Evolutionary conservation across 2,888 invertebrate species (phyloP).

Genomic region (Lampropteryx suffumata): DNA sequence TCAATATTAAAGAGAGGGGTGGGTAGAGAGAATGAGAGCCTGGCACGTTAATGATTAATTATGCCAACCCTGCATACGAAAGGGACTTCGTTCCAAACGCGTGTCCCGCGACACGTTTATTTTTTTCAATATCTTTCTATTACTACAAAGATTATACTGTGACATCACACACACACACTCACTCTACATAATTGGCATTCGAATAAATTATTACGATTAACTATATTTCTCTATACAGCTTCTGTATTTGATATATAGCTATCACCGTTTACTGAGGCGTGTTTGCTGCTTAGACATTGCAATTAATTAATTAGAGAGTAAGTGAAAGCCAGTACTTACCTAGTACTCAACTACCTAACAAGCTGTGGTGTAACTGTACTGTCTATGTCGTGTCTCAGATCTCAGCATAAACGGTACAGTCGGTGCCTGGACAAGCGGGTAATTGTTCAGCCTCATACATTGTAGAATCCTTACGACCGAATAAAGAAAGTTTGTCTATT

Average conservation of each 20-base stretch:
- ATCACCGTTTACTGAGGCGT: conserved; percentile 20
- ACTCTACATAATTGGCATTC: no score
- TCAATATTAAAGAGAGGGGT: no score
- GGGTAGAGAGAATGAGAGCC: no score
- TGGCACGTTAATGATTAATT: no score
- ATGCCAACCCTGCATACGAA: no score
- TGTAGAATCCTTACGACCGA: conserved; percentile 8
- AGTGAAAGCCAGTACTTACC: conserved; percentile 24
- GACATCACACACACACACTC: no score
- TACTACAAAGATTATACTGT: no score
- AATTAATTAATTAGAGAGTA: conserved; percentile 34
- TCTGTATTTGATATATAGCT: neutral
- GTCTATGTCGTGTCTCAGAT: conserved; percentile 25
- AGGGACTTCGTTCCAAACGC: no score
- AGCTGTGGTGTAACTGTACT: conserved; percentile 16
- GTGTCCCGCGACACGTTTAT: no score
- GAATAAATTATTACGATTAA: no score
- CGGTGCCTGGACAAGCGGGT: conserved; percentile 19
- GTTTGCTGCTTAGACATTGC: conserved; percentile 24
- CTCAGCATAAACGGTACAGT: conserved; percentile 17
- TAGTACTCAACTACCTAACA: conserved; percentile 8
- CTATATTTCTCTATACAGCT: no score
- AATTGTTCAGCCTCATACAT: conserved; percentile 29
- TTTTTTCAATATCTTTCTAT: no score
- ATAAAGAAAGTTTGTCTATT: neutral